Conservation (phyloP, 2,113 vertebrate genomes). For the Plectropomus leopardus region DNA sequence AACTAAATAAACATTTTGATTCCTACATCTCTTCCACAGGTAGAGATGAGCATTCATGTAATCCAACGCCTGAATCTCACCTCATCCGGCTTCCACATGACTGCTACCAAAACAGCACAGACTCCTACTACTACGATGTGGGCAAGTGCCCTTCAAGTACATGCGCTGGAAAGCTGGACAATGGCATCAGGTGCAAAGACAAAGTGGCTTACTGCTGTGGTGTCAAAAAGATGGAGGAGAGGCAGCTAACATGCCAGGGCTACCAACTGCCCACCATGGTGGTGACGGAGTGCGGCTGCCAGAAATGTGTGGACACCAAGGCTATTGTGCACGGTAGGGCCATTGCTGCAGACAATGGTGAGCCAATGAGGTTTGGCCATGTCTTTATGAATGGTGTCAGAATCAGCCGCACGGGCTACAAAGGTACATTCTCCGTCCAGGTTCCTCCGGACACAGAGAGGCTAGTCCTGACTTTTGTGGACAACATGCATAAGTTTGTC, state of each 20-base stretch:
- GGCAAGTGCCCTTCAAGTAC: slow-evolving; percentile 89
- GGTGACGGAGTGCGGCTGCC: slow-evolving; percentile 89
- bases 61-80: slow-evolving; percentile 89
- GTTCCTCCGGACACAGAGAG: slow-evolving; percentile 91
- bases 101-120: slow-evolving; percentile 93
- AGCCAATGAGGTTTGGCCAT: slow-evolving; percentile 96
- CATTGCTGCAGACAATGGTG: slow-evolving; percentile 91
- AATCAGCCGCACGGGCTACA: slow-evolving; percentile 96
- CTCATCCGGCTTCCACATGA: slow-evolving; percentile 93
- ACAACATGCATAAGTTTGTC: slow-evolving; percentile 95
- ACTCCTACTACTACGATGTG: slow-evolving; percentile 93
- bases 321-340: slow-evolving; percentile 91
- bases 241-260: slow-evolving; percentile 88
- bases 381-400: slow-evolving; percentile 91
- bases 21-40: slow-evolving; percentile 81
- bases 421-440: slow-evolving; percentile 95
- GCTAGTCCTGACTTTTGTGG: slow-evolving; percentile 96
- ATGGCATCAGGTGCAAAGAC: slow-evolving; percentile 92
- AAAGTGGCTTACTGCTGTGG: slow-evolving; percentile 91
- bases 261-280: slow-evolving; percentile 93
- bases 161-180: slow-evolving; percentile 91
- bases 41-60: slow-evolving; percentile 86
- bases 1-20: slow-evolving; percentile 27
- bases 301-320: slow-evolving; percentile 91
- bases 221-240: slow-evolving; percentile 89